Evolutionary conservation across 2,888 invertebrate genomes (phyloP).

Genomic region (Caenorhabditis drosophilae): DNA sequence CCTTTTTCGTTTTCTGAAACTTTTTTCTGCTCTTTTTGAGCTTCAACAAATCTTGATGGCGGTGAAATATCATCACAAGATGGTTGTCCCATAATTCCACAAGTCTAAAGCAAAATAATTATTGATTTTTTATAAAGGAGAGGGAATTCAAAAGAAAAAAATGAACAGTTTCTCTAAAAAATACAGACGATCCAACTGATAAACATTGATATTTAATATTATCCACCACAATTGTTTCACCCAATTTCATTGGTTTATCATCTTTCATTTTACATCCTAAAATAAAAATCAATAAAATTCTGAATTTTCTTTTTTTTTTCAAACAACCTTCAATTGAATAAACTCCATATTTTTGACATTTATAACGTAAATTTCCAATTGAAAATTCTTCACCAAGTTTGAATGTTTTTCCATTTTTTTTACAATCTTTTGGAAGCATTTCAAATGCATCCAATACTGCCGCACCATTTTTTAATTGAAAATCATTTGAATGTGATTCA

Average conservation of each 20-base stretch:
- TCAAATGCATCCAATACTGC: background rate
- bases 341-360: constrained; percentile 49
- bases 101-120: constrained; percentile 20
- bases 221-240: constrained; percentile 31
- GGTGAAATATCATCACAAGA: constrained; percentile 45
- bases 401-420: constrained; percentile 35
- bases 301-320: background rate
- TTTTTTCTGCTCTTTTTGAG: constrained; percentile 17
- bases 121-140: background rate
- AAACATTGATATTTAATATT: constrained; percentile 46
- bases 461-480: no score
- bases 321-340: constrained; percentile 51
- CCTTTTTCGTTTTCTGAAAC: constrained; percentile 1
- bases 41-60: constrained; percentile 40
- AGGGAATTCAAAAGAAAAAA: no score
- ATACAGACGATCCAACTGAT: constrained; percentile 35
- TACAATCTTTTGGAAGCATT: constrained; percentile 9
- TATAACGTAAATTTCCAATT: constrained; percentile 41
- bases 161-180: constrained; percentile 44
- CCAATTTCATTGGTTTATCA: constrained; percentile 30
- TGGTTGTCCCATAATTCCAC: constrained; percentile 45
- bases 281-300: background rate
- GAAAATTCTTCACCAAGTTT: constrained; percentile 33
- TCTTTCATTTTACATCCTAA: constrained; percentile 41
- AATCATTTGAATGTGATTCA: background rate